Evolutionary conservation across 2,797 vertebrate genomes (phyloP), one percentile per base, ranked within the genome.

Genomic region (Eptatretus atami): DNA sequence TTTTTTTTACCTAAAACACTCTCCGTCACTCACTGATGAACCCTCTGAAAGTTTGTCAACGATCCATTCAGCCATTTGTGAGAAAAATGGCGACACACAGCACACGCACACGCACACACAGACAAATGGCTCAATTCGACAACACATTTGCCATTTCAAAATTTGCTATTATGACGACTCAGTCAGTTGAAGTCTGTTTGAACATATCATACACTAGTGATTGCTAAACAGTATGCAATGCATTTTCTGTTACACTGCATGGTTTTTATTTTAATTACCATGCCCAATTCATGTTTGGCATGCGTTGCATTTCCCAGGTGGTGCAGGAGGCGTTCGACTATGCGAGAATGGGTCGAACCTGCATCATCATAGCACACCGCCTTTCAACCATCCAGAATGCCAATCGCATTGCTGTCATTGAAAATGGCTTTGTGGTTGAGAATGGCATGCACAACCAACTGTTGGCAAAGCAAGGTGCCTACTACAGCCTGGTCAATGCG

Each of bases 341-440:
- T 70, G 88, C 84, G 54, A 76, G 82, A 15, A 70, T 81, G 69
- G 87, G 90, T 15, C 79, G 82, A 53, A 93, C 86, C 1, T 95
- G 87, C 69, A 84, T 94, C 1, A 67, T 96, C 15, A 81, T 87
- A 15, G 86, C 86, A n/a, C 86, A 95, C 66, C 82, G 83, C 53
- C 76, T 96, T 65, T 92, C 86, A 71, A 94, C 86, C 70, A 82
- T 92, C 70, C 81, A 88, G 69, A 93, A 82, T 0, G 84, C 86
- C 0, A 80, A 92, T 72, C 71, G 75, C 52, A 94, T 92, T 3
- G 82, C 75, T 0, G 84, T 93, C 65, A 67, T 93, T 68, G 74
- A 88, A 69, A 79, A 78, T 0, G 88, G 90, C 13, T 75, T 69
- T 31, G 68, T 87, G 8, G 65, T 71, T 52, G 86, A 96, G 66